Base-by-base conservation (phyloP, 2,113 vertebrate species). In the Piaya cayana region DNA sequence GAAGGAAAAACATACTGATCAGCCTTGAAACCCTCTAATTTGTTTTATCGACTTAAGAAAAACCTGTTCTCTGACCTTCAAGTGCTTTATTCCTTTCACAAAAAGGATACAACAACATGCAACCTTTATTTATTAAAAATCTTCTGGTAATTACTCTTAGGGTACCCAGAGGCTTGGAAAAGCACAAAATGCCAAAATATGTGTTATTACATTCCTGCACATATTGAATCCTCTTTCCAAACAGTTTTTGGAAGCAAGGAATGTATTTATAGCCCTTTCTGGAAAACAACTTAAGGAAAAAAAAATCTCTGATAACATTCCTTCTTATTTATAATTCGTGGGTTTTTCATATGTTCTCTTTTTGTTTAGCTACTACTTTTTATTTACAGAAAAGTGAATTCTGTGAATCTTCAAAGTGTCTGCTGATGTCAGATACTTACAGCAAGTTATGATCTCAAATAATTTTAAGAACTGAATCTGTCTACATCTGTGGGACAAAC, bases 51-150 rank as follows among this genome's bases (percentile, higher is more conserved):
- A 81, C 80, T 78, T 22, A 34, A 23, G 39, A 56, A 70, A 91
- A 84, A 86, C 39, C 72, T 65, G 60, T 68, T 88, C n/a, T 71
- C 91, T 94, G 95, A 94, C 84, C 78, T 95, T 95, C 77, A 88
- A 74, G 23, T 39, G 29, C 32, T 90, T 50, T 11, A 84, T 79
- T 89, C 82, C 84, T 95, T 93, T 92, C 87, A 94, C 43, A 71
- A 70, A 49, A 49, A 21, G 47, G 21, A 49, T 10, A 49, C 21
- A 49, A 49, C 21, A 49, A 50, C 17, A 15, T 19, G 59, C 9
- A 52, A 78, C 69, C 77, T 79, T 93, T 75, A 92, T 72, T 89
- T 91, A 90, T 85, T 82, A 94, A 86, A 93, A 92, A 74, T 30
- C 27, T 82, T 62, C 65, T 59, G 27, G 52, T 88, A 91, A 90